Evolutionary conservation across 2,888 invertebrate species (phyloP).

Genomic region (Lithophane leautieri): DNA sequence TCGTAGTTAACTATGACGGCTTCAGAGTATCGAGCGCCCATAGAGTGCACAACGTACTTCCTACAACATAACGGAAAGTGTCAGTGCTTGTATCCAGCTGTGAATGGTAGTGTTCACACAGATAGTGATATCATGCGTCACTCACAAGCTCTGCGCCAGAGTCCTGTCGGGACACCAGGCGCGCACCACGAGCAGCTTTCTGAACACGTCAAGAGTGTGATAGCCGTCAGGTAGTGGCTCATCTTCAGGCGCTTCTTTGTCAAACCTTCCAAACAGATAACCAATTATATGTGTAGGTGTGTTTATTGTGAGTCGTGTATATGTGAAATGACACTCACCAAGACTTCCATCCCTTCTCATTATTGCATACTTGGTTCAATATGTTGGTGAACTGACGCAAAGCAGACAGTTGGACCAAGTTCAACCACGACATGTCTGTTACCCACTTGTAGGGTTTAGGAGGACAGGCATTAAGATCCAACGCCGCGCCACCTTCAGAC

Average conservation of each 20-base stretch:
- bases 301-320: too few species aligned
- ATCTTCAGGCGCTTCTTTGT: conserved; percentile 96
- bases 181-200: conserved; percentile 94
- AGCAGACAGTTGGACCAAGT: conserved; percentile 94
- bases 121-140: conserved; percentile 20
- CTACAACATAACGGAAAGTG: conserved; percentile 74
- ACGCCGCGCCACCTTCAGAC: conserved; percentile 94
- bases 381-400: conserved; percentile 92
- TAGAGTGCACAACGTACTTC: conserved; percentile 94
- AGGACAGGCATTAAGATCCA: conserved; percentile 95
- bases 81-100: conserved; percentile 3
- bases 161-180: conserved; percentile 96
- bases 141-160: conserved; percentile 93
- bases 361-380: conserved; percentile 91
- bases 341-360: conserved; percentile 92
- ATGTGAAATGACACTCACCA: conserved; percentile 85
- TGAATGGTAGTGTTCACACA: background rate
- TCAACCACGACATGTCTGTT: conserved; percentile 96
- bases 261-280: conserved; percentile 90
- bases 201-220: conserved; percentile 93
- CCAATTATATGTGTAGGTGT: background rate
- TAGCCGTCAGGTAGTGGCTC: conserved; percentile 95
- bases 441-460: conserved; percentile 96
- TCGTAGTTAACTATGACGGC: conserved; percentile 95
- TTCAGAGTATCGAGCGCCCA: conserved; percentile 94